Conservation (phyloP, 2,113 vertebrate species). For the Entelurus aequoreus region DNA sequence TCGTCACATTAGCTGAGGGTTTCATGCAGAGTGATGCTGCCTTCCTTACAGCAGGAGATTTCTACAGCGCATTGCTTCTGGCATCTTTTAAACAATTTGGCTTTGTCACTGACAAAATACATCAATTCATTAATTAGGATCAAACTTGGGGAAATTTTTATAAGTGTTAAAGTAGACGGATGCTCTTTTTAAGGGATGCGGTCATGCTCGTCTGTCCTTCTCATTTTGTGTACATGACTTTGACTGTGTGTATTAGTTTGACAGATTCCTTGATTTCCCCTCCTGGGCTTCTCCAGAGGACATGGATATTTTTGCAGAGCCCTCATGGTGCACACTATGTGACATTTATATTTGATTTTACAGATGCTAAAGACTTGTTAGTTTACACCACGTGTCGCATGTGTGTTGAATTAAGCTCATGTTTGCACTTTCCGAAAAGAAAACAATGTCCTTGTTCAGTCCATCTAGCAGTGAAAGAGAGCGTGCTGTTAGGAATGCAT, state of each 20-base stretch:
- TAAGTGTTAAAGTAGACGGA: slow-evolving; percentile 59
- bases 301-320: slow-evolving; percentile 42
- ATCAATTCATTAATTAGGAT: slow-evolving; percentile 76
- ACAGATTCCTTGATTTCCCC: slow-evolving; percentile 67
- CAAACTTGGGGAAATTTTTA: slow-evolving; percentile 56
- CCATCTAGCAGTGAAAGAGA: slow-evolving; percentile 18
- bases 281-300: slow-evolving; percentile 61
- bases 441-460: slow-evolving; percentile 42
- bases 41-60: slow-evolving; percentile 26
- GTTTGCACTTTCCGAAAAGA: slow-evolving; percentile 57
- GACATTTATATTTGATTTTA: slow-evolving; percentile 67
- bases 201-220: slow-evolving; percentile 45
- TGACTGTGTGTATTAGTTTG: slow-evolving; percentile 65
- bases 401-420: slow-evolving; percentile 52
- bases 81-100: slow-evolving; percentile 44
- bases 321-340: slow-evolving; percentile 60
- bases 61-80: slow-evolving; percentile 46
- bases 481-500: slow-evolving; percentile 16
- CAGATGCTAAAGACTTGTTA: slow-evolving; percentile 50
- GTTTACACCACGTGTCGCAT: slow-evolving; percentile 51
- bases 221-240: slow-evolving; percentile 52
- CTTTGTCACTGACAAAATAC: slow-evolving; percentile 66
- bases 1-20: slow-evolving; percentile 40
- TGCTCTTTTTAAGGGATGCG: slow-evolving; percentile 59
- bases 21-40: slow-evolving; percentile 28